These are phyloP conservation scores for Hiodon tergisus DNA, from an alignment of 2,113 vertebrate species.

Conservation along the genomic window DNA sequence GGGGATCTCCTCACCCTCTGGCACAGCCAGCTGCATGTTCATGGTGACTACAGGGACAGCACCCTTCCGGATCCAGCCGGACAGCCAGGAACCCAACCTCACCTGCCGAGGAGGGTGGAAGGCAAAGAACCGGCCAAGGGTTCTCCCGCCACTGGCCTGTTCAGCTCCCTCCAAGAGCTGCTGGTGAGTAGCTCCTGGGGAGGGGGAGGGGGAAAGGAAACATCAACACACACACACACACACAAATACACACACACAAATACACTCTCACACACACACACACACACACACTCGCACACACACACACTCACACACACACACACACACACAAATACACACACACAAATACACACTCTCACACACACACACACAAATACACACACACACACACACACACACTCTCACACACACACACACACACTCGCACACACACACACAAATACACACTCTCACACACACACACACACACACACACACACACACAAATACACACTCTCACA, in stretches of 20 bases:
- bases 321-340: no score
- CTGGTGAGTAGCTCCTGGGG: conserved; percentile 59
- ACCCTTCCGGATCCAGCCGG: conserved; percentile 52
- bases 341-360: no score
- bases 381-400: background rate
- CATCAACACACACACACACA: background rate
- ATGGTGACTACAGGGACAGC: conserved; percentile 66
- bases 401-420: background rate
- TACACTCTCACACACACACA: no score
- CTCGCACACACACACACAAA: background rate
- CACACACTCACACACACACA: background rate
- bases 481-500: background rate
- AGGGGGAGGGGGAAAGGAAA: background rate
- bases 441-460: background rate
- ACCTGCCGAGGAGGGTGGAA: conserved; percentile 53
- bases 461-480: background rate
- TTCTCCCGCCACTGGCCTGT: conserved; percentile 50
- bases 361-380: no score
- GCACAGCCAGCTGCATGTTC: conserved; percentile 66
- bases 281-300: no score
- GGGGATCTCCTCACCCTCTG: conserved; percentile 60
- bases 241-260: no score
- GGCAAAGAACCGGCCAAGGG: conserved; percentile 58
- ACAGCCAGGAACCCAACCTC: conserved; percentile 56
- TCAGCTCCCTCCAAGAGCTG: conserved; percentile 61